Percentiles rank a stretch among this genome's conserved stretches.
phyloP scores from a whole-genome alignment of 2,888 invertebrate genomes.

The Meiosimyza platycephala region DNA sequence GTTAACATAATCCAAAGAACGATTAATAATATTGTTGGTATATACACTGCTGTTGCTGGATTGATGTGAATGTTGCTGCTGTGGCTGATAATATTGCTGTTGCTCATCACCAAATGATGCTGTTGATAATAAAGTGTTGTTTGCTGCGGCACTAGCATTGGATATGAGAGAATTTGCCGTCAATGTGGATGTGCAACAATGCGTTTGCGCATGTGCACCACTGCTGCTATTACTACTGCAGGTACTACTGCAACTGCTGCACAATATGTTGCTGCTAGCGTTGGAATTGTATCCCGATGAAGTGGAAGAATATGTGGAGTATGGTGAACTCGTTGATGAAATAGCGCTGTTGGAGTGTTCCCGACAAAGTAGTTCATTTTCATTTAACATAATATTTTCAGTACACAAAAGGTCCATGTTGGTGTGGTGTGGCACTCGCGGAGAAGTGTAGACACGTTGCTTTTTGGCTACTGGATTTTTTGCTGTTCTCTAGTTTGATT shows the following conservation, averaged over 20 bases:
- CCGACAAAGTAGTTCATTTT: constrained; percentile 49
- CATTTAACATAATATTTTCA: constrained; percentile 69
- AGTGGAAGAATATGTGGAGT: constrained; percentile 43
- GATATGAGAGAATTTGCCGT: neutral
- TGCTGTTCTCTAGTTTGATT: neutral
- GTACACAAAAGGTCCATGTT: constrained; percentile 73
- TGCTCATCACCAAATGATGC: constrained; percentile 6
- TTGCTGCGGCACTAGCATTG: neutral
- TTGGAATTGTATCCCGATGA: constrained; percentile 49
- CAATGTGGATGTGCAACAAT: neutral
- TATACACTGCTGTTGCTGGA: constrained; percentile 41
- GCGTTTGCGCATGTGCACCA: neutral
- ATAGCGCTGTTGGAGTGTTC: constrained; percentile 38
- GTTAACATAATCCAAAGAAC: constrained; percentile 54
- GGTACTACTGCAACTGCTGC: constrained; percentile 36
- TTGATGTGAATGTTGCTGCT: constrained; percentile 15
- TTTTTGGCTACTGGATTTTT: neutral
- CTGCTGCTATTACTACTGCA: constrained; percentile 10
- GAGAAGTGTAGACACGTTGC: neutral
- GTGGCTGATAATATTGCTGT: constrained; percentile 18
- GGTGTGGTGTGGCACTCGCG: constrained; percentile 13
- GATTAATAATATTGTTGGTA: constrained; percentile 47
- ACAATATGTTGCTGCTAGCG: constrained; percentile 40
- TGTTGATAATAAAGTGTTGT: neutral
- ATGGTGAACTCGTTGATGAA: constrained; percentile 43